A percentile compares a stretch with the other conserved stretches of the same genome.
phyloP scores from a whole-genome alignment of 2,113 vertebrate species.

The Seriola aureovittata region DNA sequence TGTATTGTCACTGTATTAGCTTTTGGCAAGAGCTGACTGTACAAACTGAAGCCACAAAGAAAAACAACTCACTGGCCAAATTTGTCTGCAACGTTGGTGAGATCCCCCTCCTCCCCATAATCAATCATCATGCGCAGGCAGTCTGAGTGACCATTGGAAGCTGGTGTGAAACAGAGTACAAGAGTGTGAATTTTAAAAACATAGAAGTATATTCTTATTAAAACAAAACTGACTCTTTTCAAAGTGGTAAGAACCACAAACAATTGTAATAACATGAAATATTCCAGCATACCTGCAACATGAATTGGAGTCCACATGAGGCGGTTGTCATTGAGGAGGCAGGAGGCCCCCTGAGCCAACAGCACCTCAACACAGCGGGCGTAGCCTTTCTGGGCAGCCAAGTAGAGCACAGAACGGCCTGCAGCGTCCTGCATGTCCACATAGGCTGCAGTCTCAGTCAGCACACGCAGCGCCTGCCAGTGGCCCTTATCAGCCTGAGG shows the following conservation, averaged over 20 bases:
- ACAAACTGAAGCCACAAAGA: not conserved
- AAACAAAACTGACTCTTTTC: not conserved
- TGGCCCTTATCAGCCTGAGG: conserved; percentile 94
- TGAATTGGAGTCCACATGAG: conserved; percentile 95
- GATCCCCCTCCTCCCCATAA: conserved; percentile 91
- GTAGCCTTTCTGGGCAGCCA: conserved; percentile 93
- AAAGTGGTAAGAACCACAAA: not conserved
- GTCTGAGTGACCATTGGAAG: conserved; percentile 93
- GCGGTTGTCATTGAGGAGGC: conserved; percentile 91
- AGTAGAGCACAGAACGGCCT: conserved; percentile 93
- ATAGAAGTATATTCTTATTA: not conserved
- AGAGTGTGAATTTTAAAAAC: not conserved
- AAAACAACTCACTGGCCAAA: conserved; percentile 91
- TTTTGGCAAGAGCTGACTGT: not conserved
- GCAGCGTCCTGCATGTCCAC: conserved; percentile 93
- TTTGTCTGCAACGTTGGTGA: conserved; percentile 92
- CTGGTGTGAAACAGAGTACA: conserved; percentile 73
- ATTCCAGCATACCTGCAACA: conserved; percentile 86
- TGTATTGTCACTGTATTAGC: not conserved
- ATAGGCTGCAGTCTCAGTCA: conserved; percentile 94
- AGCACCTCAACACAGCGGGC: conserved; percentile 94
- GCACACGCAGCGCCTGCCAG: conserved; percentile 95
- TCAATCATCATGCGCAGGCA: conserved; percentile 96
- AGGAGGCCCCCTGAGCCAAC: conserved; percentile 92
- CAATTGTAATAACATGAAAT: not conserved